Conservation (phyloP, 2,113 vertebrate species). For the Phyllostomus hastatus region DNA sequence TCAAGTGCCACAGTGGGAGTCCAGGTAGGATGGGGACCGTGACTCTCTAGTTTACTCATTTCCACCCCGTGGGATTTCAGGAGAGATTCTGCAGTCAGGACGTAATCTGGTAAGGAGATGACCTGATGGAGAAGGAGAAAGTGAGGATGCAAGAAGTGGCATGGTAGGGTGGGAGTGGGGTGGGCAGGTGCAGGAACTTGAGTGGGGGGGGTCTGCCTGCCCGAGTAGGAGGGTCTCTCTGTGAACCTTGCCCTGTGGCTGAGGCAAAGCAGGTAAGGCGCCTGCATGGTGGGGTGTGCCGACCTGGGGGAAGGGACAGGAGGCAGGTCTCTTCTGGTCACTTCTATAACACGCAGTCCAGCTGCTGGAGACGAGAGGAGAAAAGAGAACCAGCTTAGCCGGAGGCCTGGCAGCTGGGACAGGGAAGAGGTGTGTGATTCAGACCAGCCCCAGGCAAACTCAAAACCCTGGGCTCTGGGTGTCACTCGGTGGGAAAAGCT, state of each 20-base stretch:
- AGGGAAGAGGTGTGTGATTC: neutral
- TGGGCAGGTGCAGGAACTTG: neutral
- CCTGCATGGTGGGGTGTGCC: fast-evolving
- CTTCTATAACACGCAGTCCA: neutral
- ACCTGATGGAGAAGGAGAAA: neutral
- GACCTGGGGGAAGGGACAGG: neutral
- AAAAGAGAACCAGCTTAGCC: neutral
- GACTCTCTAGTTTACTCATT: neutral
- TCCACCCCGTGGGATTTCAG: neutral
- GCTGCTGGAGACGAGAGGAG: too few species aligned
- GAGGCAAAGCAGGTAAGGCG: neutral
- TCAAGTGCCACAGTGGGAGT: neutral
- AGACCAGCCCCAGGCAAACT: neutral
- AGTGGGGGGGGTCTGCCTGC: fast-evolving
- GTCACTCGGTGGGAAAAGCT: neutral
- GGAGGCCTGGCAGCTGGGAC: neutral
- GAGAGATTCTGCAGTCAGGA: neutral
- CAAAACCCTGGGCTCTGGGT: neutral
- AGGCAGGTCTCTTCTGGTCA: neutral
- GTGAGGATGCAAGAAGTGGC: neutral
- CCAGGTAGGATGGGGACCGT: neutral
- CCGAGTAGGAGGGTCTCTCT: neutral
- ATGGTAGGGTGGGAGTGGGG: fast-evolving
- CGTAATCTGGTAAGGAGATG: neutral
- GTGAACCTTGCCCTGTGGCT: neutral